These are phyloP conservation scores for Acrocephalus kingi DNA, from an alignment of 2,113 vertebrate species.

Conservation along the genomic window DNA sequence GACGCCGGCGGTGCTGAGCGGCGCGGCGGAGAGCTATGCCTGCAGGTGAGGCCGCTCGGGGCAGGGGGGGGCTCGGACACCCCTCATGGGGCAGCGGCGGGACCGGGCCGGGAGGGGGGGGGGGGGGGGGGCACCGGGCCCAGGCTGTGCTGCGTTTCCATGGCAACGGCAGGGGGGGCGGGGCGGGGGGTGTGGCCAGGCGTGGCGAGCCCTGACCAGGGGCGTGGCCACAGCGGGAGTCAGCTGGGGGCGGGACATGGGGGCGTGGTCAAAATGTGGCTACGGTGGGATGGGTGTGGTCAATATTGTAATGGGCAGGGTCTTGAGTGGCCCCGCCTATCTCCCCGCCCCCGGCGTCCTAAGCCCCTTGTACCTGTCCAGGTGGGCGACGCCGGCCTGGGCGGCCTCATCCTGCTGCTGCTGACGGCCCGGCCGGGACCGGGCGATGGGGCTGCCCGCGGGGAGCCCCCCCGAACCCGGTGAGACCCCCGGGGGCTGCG, in stretches of 20 bases:
- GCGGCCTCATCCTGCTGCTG: not conserved
- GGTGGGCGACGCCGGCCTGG: not conserved
- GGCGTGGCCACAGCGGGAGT: not conserved
- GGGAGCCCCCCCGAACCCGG: not conserved
- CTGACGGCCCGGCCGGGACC: not conserved
- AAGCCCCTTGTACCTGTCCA: not conserved
- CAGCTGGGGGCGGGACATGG: not conserved
- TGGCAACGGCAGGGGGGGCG: not conserved
- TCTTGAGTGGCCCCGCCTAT: accelerated
- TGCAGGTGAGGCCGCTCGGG: not conserved
- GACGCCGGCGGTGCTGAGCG: not conserved
- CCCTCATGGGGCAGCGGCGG: not conserved
- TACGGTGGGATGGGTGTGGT: accelerated
- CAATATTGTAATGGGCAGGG: accelerated
- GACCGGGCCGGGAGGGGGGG: too few species aligned
- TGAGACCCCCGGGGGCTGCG: not conserved
- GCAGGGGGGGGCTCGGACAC: accelerated
- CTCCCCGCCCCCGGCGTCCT: accelerated
- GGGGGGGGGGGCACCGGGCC: not conserved
- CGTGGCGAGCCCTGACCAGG: accelerated
- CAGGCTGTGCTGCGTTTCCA: not conserved
- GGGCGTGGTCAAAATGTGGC: not conserved
- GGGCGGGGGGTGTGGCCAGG: not conserved
- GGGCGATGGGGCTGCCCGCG: not conserved
- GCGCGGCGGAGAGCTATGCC: not conserved